phyloP scores from a whole-genome alignment of 2,113 vertebrate genomes.

The Typhlomys cinereus region DNA sequence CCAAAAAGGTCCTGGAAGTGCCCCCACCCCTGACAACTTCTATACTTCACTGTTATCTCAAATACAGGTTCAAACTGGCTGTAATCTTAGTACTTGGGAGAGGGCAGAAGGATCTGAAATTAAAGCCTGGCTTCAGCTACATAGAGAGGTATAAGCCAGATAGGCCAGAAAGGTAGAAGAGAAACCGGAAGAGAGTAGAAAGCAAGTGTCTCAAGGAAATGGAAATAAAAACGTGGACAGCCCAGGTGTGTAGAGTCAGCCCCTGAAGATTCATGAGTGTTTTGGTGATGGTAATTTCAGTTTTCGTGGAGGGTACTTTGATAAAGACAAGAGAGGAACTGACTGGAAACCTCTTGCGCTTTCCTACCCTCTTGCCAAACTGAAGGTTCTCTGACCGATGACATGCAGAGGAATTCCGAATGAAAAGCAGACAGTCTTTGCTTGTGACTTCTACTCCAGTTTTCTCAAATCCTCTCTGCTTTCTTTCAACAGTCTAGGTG shows the following conservation, averaged over 20 bases:
- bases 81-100: too few species aligned
- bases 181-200: neutral
- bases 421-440: neutral
- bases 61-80: too few species aligned
- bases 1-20: too few species aligned
- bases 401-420: neutral
- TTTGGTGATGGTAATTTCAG: neutral
- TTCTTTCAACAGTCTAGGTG: neutral
- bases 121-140: too few species aligned
- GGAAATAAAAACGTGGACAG: too few species aligned
- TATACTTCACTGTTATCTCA: too few species aligned
- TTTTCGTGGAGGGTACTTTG: neutral
- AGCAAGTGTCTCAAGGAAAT: too few species aligned
- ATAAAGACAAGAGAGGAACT: neutral
- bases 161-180: too few species aligned
- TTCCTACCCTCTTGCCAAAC: too few species aligned
- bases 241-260: neutral
- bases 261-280: accelerated
- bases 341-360: accelerated
- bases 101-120: too few species aligned
- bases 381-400: neutral
- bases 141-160: neutral
- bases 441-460: neutral
- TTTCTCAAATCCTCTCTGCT: neutral
- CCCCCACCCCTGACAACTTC: too few species aligned